Percentiles rank a stretch among this genome's conserved stretches.
Evolutionary conservation across 2,797 vertebrate species (phyloP).

Genomic region (Taenioides sp.): DNA sequence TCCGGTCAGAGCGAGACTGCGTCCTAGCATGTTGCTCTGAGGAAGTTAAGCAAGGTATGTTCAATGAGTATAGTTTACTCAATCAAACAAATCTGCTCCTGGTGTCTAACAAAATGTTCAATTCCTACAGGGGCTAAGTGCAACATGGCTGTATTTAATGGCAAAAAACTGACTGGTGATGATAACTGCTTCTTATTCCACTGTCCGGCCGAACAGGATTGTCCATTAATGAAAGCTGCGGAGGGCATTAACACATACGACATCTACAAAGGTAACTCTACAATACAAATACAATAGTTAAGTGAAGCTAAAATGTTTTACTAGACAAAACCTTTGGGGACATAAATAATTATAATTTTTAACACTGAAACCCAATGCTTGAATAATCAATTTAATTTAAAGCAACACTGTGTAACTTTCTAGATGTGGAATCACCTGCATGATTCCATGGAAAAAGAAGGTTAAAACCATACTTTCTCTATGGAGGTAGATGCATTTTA

Average conservation of each 20-base stretch:
- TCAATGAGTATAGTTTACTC: neutral
- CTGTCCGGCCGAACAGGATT: constrained; percentile 83
- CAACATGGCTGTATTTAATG: constrained; percentile 85
- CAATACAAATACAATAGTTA: neutral
- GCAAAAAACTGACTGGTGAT: constrained; percentile 56
- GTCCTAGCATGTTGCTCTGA: constrained; percentile 77
- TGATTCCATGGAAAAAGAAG: too few relatives aligned
- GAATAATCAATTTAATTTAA: too few relatives aligned
- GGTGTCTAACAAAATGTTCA: neutral
- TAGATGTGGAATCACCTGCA: too few relatives aligned
- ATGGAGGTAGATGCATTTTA: too few relatives aligned
- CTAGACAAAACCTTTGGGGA: too few relatives aligned
- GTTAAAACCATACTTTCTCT: too few relatives aligned
- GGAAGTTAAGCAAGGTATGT: constrained; percentile 68
- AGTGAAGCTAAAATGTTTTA: neutral
- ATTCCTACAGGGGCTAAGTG: constrained; percentile 81
- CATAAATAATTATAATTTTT: too few relatives aligned
- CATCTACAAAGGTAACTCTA: constrained; percentile 81
- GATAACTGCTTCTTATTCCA: constrained; percentile 90
- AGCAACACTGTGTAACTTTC: too few relatives aligned
- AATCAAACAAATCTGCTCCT: neutral
- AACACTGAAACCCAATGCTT: too few relatives aligned
- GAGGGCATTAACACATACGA: constrained; percentile 80
- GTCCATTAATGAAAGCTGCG: constrained; percentile 75
- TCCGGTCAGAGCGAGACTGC: constrained; percentile 70